Conservation (phyloP, 1,140 invertebrate genomes). For the Battus philenor region DNA sequence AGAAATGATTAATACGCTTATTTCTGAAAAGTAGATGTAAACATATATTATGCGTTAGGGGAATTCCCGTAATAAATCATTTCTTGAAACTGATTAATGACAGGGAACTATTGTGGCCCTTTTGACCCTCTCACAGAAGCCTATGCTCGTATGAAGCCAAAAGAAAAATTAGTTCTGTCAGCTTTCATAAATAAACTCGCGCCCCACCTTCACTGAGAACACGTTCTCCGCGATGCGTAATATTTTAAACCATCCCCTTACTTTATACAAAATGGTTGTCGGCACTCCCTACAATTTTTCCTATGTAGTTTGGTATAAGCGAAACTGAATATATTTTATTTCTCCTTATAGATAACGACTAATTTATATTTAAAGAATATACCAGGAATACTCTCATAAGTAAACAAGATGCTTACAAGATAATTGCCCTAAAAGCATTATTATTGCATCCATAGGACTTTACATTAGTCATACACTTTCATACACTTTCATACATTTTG, state of each 20-base stretch:
- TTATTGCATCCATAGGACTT: no score
- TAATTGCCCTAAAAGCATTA: no score
- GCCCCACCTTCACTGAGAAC: constrained; percentile 42
- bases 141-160: constrained; percentile 6
- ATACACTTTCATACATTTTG: no score
- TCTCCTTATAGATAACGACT: no score
- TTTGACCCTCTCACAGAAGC: constrained; percentile 1
- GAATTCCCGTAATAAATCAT: constrained; percentile 1
- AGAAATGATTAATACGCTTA: no score
- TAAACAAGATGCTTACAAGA: no score
- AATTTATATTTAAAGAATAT: no score
- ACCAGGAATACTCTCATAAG: no score
- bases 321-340: no score
- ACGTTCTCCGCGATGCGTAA: constrained; percentile 54
- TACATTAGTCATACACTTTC: no score
- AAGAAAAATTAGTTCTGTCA: constrained; percentile 48
- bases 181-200: constrained; percentile 43
- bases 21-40: no score
- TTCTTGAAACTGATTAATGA: neutral
- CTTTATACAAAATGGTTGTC: constrained; percentile 67
- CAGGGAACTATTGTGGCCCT: neutral
- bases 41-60: no score
- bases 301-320: constrained; percentile 26
- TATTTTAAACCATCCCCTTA: constrained; percentile 67
- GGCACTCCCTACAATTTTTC: constrained; percentile 66